Evolutionary conservation across 2,797 vertebrate species (phyloP).

Genomic region (Perodicticus potto): DNA sequence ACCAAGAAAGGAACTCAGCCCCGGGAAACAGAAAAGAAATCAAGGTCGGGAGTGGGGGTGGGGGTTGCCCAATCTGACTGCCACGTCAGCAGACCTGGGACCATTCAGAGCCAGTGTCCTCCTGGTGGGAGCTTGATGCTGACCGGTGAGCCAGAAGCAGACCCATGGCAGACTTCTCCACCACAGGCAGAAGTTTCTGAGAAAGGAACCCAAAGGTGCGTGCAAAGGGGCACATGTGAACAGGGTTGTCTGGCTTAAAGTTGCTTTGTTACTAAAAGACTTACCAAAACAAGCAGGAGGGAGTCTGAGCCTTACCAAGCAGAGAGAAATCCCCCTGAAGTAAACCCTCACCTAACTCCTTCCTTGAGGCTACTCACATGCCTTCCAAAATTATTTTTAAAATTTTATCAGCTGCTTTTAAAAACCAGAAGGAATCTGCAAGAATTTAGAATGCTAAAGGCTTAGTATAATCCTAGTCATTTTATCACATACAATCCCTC

Average conservation of each 20-base stretch:
- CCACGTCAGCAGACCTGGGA: neutral
- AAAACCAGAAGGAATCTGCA: neutral
- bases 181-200: neutral
- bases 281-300: neutral
- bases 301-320: neutral
- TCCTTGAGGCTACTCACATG: neutral
- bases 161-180: neutral
- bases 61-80: no score
- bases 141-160: neutral
- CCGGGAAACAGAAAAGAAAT: neutral
- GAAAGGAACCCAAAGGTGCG: no score
- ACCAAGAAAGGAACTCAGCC: neutral
- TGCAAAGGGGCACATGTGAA: neutral
- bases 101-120: neutral
- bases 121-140: neutral
- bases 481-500: neutral
- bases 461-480: slow-evolving; percentile 1
- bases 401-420: slow-evolving; percentile 7
- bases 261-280: neutral
- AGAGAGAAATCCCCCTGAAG: neutral
- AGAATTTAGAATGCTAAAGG: neutral
- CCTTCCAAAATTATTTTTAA: neutral
- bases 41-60: no score
- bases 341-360: neutral
- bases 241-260: accelerated